These are phyloP conservation scores for Spea hammondii DNA, from an alignment of 2,797 vertebrate species.

Conservation along the genomic window DNA sequence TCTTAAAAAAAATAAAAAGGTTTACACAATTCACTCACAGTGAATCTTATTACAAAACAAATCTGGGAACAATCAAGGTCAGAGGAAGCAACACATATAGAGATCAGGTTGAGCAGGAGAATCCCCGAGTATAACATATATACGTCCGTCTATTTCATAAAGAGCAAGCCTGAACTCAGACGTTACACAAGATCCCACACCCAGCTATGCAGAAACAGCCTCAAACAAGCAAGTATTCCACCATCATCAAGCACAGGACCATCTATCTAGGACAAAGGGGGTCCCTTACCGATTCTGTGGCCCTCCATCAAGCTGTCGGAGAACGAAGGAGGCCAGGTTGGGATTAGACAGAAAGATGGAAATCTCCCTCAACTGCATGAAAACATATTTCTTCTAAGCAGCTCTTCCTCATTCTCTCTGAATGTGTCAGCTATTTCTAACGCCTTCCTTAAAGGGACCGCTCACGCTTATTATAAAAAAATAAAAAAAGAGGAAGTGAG, in stretches of 20 bases:
- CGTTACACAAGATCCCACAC: slow-evolving; percentile 48
- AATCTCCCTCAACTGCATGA: background rate
- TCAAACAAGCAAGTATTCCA: no score
- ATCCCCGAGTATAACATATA: no score
- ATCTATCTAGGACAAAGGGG: no score
- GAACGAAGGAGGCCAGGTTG: background rate
- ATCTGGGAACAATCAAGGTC: no score
- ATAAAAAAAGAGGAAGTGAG: slow-evolving; percentile 37
- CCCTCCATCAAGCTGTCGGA: slow-evolving; percentile 24
- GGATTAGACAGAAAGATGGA: background rate
- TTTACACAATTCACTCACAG: no score
- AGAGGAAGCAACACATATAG: no score
- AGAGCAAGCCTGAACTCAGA: background rate
- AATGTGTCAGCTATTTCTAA: slow-evolving; percentile 19
- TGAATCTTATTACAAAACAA: no score
- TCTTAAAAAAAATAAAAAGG: no score
- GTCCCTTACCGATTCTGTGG: slow-evolving; percentile 18
- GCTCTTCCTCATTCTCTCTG: slow-evolving; percentile 42
- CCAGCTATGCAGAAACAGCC: slow-evolving; percentile 10
- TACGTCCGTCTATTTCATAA: no score
- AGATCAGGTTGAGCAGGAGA: no score
- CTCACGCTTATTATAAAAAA: background rate
- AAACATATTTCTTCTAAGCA: slow-evolving; percentile 1
- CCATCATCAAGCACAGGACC: no score
- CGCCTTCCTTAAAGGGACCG: slow-evolving; percentile 47